Conservation (phyloP, 2,797 vertebrate species). For the Buceros bicornis region DNA sequence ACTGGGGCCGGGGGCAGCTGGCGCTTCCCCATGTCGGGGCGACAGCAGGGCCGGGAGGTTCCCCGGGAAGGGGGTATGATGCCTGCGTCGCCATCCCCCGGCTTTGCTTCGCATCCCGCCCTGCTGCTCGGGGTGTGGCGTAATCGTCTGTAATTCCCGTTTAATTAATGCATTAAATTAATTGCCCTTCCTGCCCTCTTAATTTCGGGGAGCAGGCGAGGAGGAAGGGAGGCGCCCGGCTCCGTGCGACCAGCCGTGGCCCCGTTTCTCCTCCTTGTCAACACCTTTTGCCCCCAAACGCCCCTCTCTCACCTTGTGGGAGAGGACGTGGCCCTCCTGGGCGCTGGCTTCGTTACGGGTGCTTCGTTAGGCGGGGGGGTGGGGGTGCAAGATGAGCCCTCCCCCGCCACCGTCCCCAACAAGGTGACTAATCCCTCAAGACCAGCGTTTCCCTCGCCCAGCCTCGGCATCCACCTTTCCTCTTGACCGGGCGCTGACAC, state of each 20-base stretch:
- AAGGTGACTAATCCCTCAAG: not conserved
- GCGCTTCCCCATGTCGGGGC: not conserved
- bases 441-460: not conserved
- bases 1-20: fast-evolving
- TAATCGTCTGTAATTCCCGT: not conserved
- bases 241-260: fast-evolving
- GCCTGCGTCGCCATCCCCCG: not conserved
- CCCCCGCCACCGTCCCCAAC: too few relatives aligned
- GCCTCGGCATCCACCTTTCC: not conserved
- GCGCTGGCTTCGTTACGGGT: fast-evolving
- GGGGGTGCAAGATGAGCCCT: not conserved
- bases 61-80: not conserved
- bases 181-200: not conserved
- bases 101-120: not conserved
- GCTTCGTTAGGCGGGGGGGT: not conserved
- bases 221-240: not conserved
- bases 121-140: fast-evolving
- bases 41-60: not conserved
- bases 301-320: fast-evolving
- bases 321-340: not conserved
- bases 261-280: not conserved
- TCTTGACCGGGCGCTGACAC: not conserved
- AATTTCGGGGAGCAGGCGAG: fast-evolving
- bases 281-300: fast-evolving
- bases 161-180: not conserved